Evolutionary conservation across 1,140 invertebrate species (phyloP).

Genomic region (Physella acuta): DNA sequence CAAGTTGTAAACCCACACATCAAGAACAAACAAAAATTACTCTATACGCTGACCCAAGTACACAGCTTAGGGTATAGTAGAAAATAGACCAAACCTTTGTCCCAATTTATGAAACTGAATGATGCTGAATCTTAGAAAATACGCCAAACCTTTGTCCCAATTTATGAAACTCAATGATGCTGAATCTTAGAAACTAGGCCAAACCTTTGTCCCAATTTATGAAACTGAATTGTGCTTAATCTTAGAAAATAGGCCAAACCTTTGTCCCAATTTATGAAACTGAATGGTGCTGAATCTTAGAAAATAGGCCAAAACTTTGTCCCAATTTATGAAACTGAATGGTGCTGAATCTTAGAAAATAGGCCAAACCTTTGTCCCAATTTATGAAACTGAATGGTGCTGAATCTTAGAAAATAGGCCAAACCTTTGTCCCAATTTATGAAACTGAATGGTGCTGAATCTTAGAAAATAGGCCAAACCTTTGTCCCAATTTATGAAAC

Average conservation of each 20-base stretch:
- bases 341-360: constrained; percentile 25
- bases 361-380: background rate
- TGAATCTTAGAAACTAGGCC: too few relatives aligned
- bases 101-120: background rate
- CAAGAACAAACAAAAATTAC: too few relatives aligned
- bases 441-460: constrained; percentile 39
- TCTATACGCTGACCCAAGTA: too few relatives aligned
- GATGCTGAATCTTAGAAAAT: too few relatives aligned
- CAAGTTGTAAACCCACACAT: too few relatives aligned
- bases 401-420: constrained; percentile 2
- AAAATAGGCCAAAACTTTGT: constrained; percentile 31
- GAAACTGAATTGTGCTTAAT: constrained; percentile 37
- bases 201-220: constrained; percentile 44
- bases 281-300: too few relatives aligned
- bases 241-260: too few relatives aligned
- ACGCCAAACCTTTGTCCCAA: too few relatives aligned
- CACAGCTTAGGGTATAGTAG: too few relatives aligned
- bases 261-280: too few relatives aligned
- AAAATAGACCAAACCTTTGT: background rate
- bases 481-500: background rate
- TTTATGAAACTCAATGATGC: too few relatives aligned
- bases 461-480: background rate
- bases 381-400: background rate
- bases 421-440: constrained; percentile 46
- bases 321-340: constrained; percentile 45